Percentiles rank a stretch among this genome's conserved stretches.
Evolutionary conservation across 2,797 vertebrate species (phyloP).

Genomic region (Danionella dracula): DNA sequence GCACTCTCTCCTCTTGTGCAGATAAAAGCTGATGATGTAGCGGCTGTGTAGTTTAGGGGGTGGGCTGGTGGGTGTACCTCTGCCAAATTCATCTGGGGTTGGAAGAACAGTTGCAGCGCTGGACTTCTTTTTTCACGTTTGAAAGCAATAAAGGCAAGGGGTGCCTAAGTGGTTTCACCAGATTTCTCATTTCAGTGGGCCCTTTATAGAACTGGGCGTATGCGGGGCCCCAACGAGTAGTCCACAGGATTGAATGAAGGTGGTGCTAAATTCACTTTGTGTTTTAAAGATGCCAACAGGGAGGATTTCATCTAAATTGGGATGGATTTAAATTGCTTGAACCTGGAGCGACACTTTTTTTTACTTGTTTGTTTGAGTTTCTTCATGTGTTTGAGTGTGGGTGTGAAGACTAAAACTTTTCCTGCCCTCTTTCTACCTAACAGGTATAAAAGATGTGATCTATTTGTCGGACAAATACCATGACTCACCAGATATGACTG

Average conservation of each 20-base stretch:
- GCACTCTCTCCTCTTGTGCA: slow-evolving; percentile 18
- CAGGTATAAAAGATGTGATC: slow-evolving; percentile 88
- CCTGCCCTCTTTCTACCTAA: slow-evolving; percentile 34
- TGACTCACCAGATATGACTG: slow-evolving; percentile 72
- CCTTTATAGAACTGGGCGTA: slow-evolving; percentile 3
- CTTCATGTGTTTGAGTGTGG: background rate
- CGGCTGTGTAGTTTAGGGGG: background rate
- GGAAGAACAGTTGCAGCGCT: background rate
- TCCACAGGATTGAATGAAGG: background rate
- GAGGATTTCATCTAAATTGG: slow-evolving; percentile 10
- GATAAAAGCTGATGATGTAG: slow-evolving; percentile 1
- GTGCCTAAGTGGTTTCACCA: background rate
- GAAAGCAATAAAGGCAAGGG: slow-evolving; percentile 13
- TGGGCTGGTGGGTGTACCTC: background rate
- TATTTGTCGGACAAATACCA: slow-evolving; percentile 92
- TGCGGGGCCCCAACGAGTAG: background rate
- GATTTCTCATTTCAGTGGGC: slow-evolving; percentile 2
- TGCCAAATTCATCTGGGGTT: background rate
- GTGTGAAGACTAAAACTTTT: background rate
- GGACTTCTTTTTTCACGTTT: slow-evolving; percentile 7
- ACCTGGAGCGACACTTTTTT: slow-evolving; percentile 3
- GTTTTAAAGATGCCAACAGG: slow-evolving; percentile 32
- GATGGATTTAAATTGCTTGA: slow-evolving; percentile 24
- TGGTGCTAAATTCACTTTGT: slow-evolving; percentile 7
- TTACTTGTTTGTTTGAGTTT: slow-evolving; percentile 10